Conservation (phyloP, 2,113 vertebrate species). For the Oceanodroma tethys region DNA sequence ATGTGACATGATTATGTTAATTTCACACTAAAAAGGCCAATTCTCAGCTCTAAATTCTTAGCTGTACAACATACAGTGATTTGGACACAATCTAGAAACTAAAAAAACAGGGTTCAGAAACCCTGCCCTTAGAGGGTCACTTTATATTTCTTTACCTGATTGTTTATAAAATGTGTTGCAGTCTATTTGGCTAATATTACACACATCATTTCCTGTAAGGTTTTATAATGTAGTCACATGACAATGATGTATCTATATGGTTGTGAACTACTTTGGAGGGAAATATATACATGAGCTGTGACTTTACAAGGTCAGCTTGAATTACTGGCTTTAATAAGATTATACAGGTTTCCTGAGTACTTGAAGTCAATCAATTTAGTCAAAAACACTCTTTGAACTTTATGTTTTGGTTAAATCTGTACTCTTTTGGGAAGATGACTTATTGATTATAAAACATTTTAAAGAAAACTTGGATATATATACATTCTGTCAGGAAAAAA, state of each 20-base stretch:
- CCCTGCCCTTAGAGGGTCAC: not conserved
- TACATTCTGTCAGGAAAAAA: not conserved
- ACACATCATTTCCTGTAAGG: not conserved
- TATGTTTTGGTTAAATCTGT: not conserved
- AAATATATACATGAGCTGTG: not conserved
- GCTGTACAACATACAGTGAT: not conserved
- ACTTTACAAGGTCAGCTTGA: not conserved
- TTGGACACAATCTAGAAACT: not conserved
- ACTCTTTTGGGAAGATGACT: not conserved
- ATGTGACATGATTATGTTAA: not conserved
- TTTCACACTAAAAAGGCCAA: not conserved
- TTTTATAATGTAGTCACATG: not conserved
- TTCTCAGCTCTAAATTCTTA: not conserved
- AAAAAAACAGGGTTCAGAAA: not conserved
- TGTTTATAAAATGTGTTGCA: not conserved
- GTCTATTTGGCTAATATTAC: not conserved
- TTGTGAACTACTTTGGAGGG: not conserved
- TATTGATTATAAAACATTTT: not conserved
- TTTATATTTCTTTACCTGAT: not conserved
- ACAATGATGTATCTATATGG: no score
- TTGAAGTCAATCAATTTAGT: not conserved
- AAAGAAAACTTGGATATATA: not conserved
- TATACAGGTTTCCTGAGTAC: not conserved
- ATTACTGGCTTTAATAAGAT: not conserved
- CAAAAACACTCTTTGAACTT: not conserved